Evolutionary conservation across 2,113 vertebrate species (phyloP).

Genomic region (Dipodomys spectabilis): DNA sequence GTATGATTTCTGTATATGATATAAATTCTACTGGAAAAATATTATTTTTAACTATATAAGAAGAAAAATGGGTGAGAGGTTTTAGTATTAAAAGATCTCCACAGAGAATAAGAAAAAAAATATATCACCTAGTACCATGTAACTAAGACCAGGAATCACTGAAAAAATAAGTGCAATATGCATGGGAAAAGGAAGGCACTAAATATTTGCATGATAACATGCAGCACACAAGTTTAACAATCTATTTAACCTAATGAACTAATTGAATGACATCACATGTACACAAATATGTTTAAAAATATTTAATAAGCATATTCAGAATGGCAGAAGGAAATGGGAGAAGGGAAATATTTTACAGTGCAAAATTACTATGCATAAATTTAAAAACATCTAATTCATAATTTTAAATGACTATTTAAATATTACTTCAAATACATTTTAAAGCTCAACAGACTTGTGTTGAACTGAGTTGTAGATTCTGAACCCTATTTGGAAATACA

Average conservation of each 20-base stretch:
- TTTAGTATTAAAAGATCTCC: not conserved
- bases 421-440: conserved; percentile 69
- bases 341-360: conserved; percentile 85
- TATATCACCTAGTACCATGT: not conserved
- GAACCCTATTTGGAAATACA: conserved; percentile 67
- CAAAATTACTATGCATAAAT: conserved; percentile 86
- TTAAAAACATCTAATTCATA: conserved; percentile 72
- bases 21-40: conserved; percentile 8
- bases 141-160: not conserved
- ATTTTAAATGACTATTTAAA: conserved; percentile 71
- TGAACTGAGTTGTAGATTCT: conserved; percentile 68
- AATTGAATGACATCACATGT: conserved; percentile 12
- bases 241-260: not conserved
- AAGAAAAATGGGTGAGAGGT: conserved; percentile 3
- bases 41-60: conserved; percentile 55
- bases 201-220: not conserved
- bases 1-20: not conserved
- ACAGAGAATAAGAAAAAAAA: not conserved
- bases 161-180: not conserved
- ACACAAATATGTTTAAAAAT: conserved; percentile 84
- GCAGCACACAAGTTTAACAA: not conserved
- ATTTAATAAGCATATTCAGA: conserved; percentile 89
- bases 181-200: not conserved
- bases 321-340: conserved; percentile 81
- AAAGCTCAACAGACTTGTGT: conserved; percentile 73